A percentile compares a stretch with the other conserved stretches of the same genome.
Conservation (phyloP, 2,888 invertebrate genomes). For the Drosophila limbata region DNA sequence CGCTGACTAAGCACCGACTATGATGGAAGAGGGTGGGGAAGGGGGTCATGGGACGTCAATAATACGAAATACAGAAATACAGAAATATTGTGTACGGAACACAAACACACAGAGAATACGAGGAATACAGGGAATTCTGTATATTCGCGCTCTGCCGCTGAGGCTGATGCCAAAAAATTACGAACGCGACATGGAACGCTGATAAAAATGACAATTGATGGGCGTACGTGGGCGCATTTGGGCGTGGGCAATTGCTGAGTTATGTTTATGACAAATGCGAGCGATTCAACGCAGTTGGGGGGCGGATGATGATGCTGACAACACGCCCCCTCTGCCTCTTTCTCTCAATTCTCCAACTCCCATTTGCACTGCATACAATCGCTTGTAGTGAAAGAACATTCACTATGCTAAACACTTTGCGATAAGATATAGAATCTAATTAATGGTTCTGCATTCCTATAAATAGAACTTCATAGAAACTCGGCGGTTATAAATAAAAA, state of each 20-base stretch:
- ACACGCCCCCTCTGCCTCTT: conserved; percentile 11
- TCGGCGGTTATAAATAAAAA: too few species aligned
- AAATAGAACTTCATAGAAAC: too few species aligned
- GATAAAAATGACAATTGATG: conserved; percentile 81
- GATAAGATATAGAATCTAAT: neutral
- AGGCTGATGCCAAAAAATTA: conserved; percentile 58
- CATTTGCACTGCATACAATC: neutral
- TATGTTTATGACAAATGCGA: conserved; percentile 79
- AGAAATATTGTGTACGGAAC: conserved; percentile 20
- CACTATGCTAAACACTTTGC: conserved; percentile 2
- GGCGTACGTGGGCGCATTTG: conserved; percentile 76
- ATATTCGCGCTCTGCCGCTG: conserved; percentile 2
- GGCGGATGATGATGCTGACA: conserved; percentile 39
- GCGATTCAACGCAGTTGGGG: conserved; percentile 32
- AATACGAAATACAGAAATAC: conserved; percentile 52
- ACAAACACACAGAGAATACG: conserved; percentile 16
- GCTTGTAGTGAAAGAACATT: neutral
- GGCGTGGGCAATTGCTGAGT: conserved; percentile 81
- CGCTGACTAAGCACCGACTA: conserved; percentile 64
- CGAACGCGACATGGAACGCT: conserved; percentile 71
- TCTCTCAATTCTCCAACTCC: neutral
- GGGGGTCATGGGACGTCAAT: conserved; percentile 42
- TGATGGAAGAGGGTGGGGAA: neutral
- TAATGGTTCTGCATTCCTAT: too few species aligned
- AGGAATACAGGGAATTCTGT: conserved; percentile 4